Evolutionary conservation across 2,113 vertebrate species (phyloP).

Genomic region (Peromyscus leucopus): DNA sequence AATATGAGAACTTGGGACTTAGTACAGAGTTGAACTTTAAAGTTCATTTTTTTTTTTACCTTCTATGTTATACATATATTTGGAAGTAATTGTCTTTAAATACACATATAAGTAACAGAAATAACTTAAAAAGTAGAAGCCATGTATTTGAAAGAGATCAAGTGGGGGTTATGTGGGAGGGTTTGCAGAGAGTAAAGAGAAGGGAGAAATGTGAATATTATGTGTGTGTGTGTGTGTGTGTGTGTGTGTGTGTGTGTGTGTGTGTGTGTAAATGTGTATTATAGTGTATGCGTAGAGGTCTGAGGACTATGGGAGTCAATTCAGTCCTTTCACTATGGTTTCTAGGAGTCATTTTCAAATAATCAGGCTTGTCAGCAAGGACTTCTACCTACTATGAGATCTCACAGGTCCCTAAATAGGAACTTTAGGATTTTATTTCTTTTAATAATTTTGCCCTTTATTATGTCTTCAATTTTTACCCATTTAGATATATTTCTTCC

Average conservation of each 20-base stretch:
- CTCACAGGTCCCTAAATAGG: neutral
- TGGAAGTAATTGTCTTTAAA: neutral
- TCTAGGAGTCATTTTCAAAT: neutral
- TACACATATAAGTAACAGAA: neutral
- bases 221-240: neutral
- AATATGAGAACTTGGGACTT: conserved; percentile 10
- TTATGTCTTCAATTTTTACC: conserved; percentile 17
- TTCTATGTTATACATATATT: neutral
- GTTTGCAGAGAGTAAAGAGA: neutral
- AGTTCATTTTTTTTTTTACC: neutral
- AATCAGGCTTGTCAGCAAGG: neutral
- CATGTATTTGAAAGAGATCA: neutral
- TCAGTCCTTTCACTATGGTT: neutral
- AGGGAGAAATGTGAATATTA: neutral
- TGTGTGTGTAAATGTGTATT: neutral
- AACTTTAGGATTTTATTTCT: neutral
- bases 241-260: too few relatives aligned
- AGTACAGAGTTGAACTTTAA: conserved; percentile 43
- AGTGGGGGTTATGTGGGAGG: neutral
- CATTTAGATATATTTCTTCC: neutral
- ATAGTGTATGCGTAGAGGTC: neutral
- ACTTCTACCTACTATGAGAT: too few relatives aligned
- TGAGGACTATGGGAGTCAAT: neutral
- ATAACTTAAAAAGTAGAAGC: neutral
- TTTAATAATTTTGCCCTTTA: neutral